A percentile compares a stretch with the other conserved stretches of the same genome.
Evolutionary conservation across 2,797 vertebrate species (phyloP).

Genomic region (Paguma larvata): DNA sequence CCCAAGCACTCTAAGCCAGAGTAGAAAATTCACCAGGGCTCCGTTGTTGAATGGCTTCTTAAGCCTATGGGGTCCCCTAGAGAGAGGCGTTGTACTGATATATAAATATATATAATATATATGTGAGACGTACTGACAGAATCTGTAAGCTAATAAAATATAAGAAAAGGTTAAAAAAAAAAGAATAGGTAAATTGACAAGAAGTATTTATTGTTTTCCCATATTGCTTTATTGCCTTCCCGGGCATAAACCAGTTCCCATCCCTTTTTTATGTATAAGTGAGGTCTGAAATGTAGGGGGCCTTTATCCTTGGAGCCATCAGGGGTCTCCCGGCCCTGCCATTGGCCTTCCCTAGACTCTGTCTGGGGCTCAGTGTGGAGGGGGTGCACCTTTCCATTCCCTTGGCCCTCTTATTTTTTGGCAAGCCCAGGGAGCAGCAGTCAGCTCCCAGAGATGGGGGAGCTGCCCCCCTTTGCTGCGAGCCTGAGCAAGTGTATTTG

Average conservation of each 20-base stretch:
- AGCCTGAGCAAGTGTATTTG: not conserved
- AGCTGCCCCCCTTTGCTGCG: not conserved
- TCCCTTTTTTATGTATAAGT: constrained; percentile 85
- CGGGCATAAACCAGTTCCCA: constrained; percentile 85
- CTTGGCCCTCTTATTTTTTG: not conserved
- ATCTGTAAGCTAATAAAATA: constrained; percentile 94
- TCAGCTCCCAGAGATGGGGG: not conserved
- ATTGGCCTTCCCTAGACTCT: constrained; percentile 14
- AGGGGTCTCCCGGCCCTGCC: constrained; percentile 66
- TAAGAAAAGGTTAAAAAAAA: constrained; percentile 90
- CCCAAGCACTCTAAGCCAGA: not conserved
- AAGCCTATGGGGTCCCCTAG: not conserved
- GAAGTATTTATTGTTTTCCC: constrained; percentile 97
- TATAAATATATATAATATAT: constrained; percentile 89
- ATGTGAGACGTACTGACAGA: constrained; percentile 91
- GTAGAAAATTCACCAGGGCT: constrained; percentile 11
- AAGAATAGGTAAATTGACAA: constrained; percentile 91
- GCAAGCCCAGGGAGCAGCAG: not conserved
- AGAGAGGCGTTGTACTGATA: constrained; percentile 85
- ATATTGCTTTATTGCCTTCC: constrained; percentile 91
- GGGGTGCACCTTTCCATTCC: not conserved
- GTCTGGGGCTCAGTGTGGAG: not conserved
- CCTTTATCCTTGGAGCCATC: constrained; percentile 88
- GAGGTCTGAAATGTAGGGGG: constrained; percentile 85
- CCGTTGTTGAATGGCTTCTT: not conserved